Base-by-base conservation (phyloP, 2,888 invertebrate genomes). In the Phengaris alcon region DNA sequence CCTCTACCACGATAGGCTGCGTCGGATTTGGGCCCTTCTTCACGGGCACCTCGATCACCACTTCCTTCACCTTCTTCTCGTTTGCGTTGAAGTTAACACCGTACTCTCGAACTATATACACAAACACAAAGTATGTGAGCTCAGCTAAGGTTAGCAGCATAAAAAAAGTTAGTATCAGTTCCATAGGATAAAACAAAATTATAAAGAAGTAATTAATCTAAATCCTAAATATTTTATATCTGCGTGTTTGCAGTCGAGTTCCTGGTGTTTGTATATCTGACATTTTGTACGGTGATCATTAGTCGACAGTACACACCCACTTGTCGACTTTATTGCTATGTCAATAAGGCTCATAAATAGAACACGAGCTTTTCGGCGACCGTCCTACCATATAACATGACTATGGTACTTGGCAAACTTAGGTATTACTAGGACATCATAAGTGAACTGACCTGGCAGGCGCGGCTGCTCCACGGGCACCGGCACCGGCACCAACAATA, bases 401-500 rank as follows among this genome's bases (percentile, higher is more conserved):
- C 22, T 22, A 1, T 22, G 22, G 22, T 22, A 22, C 22, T 22
- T 22, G 22, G 22, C 22, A 35, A 35, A 35, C 35, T 35, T 35
- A 35, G 35, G 35, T 35, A 35, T 35, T 35, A 48, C 48, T n/a
- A n/a, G n/a, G n/a, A n/a, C n/a, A n/a, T n/a, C n/a, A 48, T 48
- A 8, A 48, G n/a, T 52, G 4, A 3, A 15, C 13, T 75, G 57
- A 75, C 70, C 57, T 72, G 46, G 55, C 35, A 22, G 10, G 12
- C 35, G 64, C 12, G 64, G 35, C 35, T 35, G 64, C 35, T 72
- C 44, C 46, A 73, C 12, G 2, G 85, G 84, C 35, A 86, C 82
- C 0, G 87, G 84, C 78, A 88, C 81, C 0, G 87, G 87, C 77
- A 88, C 79, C 77, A 88, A 79, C 76, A 87, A 82, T 79, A 87